These are phyloP conservation scores for Hyles vespertilio DNA, from an alignment of 1,140 invertebrate genomes.

Conservation along the genomic window DNA sequence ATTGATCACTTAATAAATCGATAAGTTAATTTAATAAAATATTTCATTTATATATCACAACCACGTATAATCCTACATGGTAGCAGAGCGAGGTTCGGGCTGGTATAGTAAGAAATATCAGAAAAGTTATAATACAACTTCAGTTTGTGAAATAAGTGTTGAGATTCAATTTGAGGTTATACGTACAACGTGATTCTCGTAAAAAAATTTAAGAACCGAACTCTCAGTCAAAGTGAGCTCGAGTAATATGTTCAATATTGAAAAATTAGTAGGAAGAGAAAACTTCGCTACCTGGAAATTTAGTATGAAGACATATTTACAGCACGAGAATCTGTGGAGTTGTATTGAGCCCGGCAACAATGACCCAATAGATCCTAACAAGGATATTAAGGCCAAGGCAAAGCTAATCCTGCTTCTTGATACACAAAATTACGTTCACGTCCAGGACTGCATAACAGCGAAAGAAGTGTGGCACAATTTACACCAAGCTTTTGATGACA, in stretches of 20 bases:
- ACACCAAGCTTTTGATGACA: conserved; percentile 36
- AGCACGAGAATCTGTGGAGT: conserved; percentile 19
- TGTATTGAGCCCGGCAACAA: neutral
- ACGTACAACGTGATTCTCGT: too few relatives aligned
- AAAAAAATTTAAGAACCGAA: too few relatives aligned
- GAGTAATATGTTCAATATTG: too few relatives aligned
- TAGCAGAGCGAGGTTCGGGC: conserved; percentile 4
- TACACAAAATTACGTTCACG: conserved; percentile 19
- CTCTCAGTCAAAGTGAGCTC: too few relatives aligned
- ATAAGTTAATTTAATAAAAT: too few relatives aligned
- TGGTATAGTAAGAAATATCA: conserved; percentile 1
- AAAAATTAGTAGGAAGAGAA: conserved; percentile 22
- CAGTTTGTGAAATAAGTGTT: too few relatives aligned
- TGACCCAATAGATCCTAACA: neutral
- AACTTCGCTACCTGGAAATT: conserved; percentile 29
- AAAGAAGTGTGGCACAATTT: conserved; percentile 32
- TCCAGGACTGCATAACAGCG: conserved; percentile 26
- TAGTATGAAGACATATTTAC: conserved; percentile 22
- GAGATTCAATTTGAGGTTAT: too few relatives aligned
- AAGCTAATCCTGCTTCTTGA: conserved; percentile 19
- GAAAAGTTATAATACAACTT: too few relatives aligned
- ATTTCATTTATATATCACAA: too few relatives aligned
- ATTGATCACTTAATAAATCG: too few relatives aligned
- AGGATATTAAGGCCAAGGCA: conserved; percentile 15
- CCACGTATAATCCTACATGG: neutral